These are phyloP conservation scores for Lymantria dispar DNA, from an alignment of 2,888 invertebrate genomes.

Conservation along the genomic window DNA sequence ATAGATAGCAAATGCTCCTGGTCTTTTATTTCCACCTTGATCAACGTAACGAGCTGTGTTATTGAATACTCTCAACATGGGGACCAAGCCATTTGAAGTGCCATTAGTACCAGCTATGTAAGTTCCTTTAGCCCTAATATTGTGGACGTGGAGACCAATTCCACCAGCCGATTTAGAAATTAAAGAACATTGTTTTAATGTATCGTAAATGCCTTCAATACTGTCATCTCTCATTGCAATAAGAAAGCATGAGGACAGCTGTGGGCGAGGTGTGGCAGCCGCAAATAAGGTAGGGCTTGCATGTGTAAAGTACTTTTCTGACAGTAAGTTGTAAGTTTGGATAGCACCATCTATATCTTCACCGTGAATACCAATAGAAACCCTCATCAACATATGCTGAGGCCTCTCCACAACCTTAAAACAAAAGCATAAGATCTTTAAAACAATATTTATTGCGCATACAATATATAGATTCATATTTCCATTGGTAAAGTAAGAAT, in stretches of 20 bases:
- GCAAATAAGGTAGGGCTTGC: conserved; percentile 98
- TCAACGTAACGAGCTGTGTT: conserved; percentile 98
- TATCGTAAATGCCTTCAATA: conserved; percentile 97
- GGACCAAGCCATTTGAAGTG: conserved; percentile 96
- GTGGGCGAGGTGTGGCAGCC: conserved; percentile 95
- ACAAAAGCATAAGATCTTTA: not conserved
- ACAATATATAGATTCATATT: too few species aligned
- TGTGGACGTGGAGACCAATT: conserved; percentile 97
- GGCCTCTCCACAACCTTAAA: conserved; percentile 94
- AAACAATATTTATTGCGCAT: too few species aligned
- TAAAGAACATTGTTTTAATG: conserved; percentile 94
- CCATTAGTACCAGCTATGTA: conserved; percentile 97
- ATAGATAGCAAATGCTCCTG: conserved; percentile 98
- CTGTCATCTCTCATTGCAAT: conserved; percentile 97
- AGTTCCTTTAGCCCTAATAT: conserved; percentile 95
- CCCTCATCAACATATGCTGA: conserved; percentile 99
- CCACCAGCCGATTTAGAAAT: conserved; percentile 99
- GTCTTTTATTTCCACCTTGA: conserved; percentile 98
- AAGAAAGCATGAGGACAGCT: conserved; percentile 97
- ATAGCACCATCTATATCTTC: conserved; percentile 96
- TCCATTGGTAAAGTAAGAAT: too few species aligned
- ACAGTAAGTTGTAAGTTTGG: conserved; percentile 97
- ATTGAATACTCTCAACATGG: conserved; percentile 97
- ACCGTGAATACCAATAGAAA: conserved; percentile 97
- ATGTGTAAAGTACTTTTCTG: conserved; percentile 98